Base-by-base conservation (phyloP, 2,888 invertebrate genomes). In the Caenorhabditis panamensis region DNA sequence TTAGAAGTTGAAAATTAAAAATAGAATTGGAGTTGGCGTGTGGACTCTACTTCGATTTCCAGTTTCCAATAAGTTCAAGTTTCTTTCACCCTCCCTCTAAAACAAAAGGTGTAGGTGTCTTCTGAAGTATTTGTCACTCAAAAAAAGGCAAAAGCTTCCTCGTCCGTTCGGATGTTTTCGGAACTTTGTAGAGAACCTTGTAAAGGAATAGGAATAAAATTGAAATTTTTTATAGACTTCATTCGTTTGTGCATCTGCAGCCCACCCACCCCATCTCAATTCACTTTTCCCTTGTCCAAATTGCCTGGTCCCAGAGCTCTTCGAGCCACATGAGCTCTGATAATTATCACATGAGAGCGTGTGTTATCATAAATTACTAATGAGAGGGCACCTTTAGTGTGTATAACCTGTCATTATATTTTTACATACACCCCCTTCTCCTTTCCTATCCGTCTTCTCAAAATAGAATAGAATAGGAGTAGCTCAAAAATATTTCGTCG, bases 151-250 rank as follows among this genome's bases (percentile, higher is more conserved):
- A 66, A 66, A 51, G 51, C 72, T 47, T 58, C 72, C 49, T 63
- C 63, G 63, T 69, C 36, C 53, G 59, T 61, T 61, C 59, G 36
- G 59, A 68, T 69, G 69, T 69, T 69, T 69, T 69, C 61, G 53
- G 69, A 69, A 69, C 69, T 59, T 61, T 41, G 61, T 61, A 49
- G 61, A 69, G 54, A 26, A 53, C 44, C 16, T 13, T 18, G 41
- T 11, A 41, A 13, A 41, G 2, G 13, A 41, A n/a, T n/a, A 13
- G 13, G 13, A 41, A 41, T 11, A 11, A 41, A 41, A 41, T 41
- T 41, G 41, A 41, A 62, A 44, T 62, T 62, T 71, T 36, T 47
- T 59, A 36, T 37, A 68, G 59, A 58, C 31, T 26, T 31, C 22
- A n/a, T n/a, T n/a, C n/a, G 36, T 24, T 44, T 58, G 44, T 68